Base-by-base conservation (phyloP, 2,113 vertebrate species). In the Fulica atra region DNA sequence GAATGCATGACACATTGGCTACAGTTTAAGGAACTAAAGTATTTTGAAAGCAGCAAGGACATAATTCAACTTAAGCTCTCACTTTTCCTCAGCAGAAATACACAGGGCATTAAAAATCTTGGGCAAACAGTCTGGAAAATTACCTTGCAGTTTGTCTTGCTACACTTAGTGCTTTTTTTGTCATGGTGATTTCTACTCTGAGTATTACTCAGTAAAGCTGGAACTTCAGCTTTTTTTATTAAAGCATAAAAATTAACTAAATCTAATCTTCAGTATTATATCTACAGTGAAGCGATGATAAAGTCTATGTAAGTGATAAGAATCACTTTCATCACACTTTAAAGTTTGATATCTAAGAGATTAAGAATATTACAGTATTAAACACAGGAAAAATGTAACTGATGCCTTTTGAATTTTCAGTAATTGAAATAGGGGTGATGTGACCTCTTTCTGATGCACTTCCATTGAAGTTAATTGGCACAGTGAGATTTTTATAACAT, bases 41-140 rank as follows among this genome's bases (percentile, higher is more conserved):
- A 76, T 94, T 97, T 94, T 79, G 63, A 96, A 93, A 92, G 86
- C 79, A 94, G 88, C 88, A 66, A 86, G 51, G 63, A 76, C 79
- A 80, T 96, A 95, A 96, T 80, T 97, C 90, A 96, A 80, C 13
- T 86, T 83, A 80, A 92, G 36, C 59, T 93, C 88, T 93, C 54
- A 48, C 66, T 90, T 95, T 85, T 54, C 81, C 88, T 82, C 50
- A 25, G 13, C 82, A 83, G 88, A 94, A 94, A 86, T 80, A 82
- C 91, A 73, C 63, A 92, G 82, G 74, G 68, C 54, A 46, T 92
- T 80, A 92, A 94, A 73, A 81, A 80, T 36, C 68, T 83, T 94
- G 92, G 90, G 86, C 94, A 90, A 90, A 86, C 35, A 88, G 79
- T 89, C 88, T 94, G 94, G 95, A 95, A 95, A 94, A 88, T 93